These are phyloP conservation scores for Motacilla alba DNA, from an alignment of 2,113 vertebrate species.

Conservation along the genomic window DNA sequence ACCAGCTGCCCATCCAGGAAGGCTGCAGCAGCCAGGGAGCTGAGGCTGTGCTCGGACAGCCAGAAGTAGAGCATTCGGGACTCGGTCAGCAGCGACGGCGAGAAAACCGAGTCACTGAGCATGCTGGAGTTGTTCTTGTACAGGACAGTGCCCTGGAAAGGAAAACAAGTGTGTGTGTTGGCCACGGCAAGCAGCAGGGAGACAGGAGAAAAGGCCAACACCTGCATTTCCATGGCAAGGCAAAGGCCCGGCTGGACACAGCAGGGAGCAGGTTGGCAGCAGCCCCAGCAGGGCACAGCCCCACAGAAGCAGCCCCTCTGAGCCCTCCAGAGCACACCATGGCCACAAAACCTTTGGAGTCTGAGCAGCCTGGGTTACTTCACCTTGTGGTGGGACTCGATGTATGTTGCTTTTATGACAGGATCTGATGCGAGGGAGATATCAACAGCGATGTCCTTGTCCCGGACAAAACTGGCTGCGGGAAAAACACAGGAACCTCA, in stretches of 20 bases:
- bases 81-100: constrained; percentile 71
- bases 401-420: constrained; percentile 76
- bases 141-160: constrained; percentile 73
- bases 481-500: neutral
- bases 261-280: neutral
- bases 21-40: constrained; percentile 72
- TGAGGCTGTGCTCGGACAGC: constrained; percentile 78
- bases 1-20: constrained; percentile 76
- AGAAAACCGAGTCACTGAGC: constrained; percentile 72
- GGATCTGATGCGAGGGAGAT: constrained; percentile 74
- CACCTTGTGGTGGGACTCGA: constrained; percentile 90
- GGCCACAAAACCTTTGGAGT: neutral
- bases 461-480: constrained; percentile 78
- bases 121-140: constrained; percentile 65
- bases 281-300: fast-evolving
- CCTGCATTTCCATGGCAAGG: neutral
- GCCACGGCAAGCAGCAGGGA: neutral
- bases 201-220: neutral
- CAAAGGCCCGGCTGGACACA: neutral
- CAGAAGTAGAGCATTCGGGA: constrained; percentile 86
- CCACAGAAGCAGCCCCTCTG: neutral
- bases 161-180: fast-evolving
- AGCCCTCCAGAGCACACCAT: neutral
- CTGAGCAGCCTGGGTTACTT: neutral
- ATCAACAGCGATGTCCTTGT: constrained; percentile 75